Conservation (phyloP, 2,888 invertebrate genomes). For the Mantis religiosa region DNA sequence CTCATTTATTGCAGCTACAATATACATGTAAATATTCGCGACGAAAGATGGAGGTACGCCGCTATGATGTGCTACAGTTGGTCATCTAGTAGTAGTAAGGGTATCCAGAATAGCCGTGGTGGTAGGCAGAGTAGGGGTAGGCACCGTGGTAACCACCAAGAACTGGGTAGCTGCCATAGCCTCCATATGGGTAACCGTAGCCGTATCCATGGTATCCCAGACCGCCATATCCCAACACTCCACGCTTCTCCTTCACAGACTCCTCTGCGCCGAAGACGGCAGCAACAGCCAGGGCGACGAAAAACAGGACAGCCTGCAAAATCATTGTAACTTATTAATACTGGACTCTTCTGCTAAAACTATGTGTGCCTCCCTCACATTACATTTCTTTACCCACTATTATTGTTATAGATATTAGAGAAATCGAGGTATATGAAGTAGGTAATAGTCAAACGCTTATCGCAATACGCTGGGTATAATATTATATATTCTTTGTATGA, state of each 20-base stretch:
- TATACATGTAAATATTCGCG: not conserved
- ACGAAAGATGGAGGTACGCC: not conserved
- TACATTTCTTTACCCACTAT: too few relatives aligned
- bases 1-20: not conserved
- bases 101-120: not conserved
- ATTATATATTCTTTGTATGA: too few relatives aligned
- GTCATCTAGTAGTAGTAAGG: not conserved
- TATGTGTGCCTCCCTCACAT: too few relatives aligned
- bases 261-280: not conserved
- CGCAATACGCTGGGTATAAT: too few relatives aligned
- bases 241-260: not conserved
- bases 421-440: too few relatives aligned
- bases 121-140: not conserved
- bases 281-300: not conserved
- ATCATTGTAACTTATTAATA: too few relatives aligned
- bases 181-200: not conserved
- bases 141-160: not conserved
- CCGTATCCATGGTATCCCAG: slow-evolving; percentile 10
- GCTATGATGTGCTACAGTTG: not conserved
- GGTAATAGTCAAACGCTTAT: too few relatives aligned
- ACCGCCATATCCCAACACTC: not conserved
- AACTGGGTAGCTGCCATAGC: not conserved
- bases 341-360: too few relatives aligned
- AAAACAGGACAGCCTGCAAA: not conserved
- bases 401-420: too few relatives aligned